Percentiles rank a stretch among this genome's conserved stretches.
Evolutionary conservation across 2,113 vertebrate genomes (phyloP).

Genomic region (Ploceus nigricollis): DNA sequence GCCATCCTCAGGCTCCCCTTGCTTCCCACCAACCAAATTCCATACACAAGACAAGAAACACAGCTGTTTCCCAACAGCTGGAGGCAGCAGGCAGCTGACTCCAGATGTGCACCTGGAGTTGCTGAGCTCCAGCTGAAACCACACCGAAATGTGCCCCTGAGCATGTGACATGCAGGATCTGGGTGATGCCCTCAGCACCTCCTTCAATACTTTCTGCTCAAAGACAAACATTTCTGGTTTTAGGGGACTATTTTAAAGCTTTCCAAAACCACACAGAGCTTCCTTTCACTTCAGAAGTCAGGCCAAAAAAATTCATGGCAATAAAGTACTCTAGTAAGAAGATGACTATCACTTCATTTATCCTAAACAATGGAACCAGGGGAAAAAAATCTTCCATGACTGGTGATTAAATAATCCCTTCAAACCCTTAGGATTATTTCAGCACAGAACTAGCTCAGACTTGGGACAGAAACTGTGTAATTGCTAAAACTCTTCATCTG

Average conservation of each 20-base stretch:
- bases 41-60: rapidly evolving
- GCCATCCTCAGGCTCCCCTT: not conserved
- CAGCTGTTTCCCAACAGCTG: not conserved
- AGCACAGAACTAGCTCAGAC: not conserved
- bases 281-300: not conserved
- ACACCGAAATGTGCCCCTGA: rapidly evolving
- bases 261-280: not conserved
- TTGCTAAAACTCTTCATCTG: not conserved
- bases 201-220: not conserved
- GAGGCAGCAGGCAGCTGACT: not conserved
- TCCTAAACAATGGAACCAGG: not conserved
- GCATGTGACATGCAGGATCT: rapidly evolving
- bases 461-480: not conserved
- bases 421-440: not conserved
- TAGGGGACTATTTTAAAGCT: not conserved
- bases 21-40: not conserved
- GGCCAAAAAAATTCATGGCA: constrained; percentile 6
- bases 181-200: not conserved
- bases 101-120: not conserved
- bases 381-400: not conserved
- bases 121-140: not conserved
- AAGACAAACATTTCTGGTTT: not conserved
- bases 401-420: not conserved
- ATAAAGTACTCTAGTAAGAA: not conserved
- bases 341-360: constrained; percentile 15